Evolutionary conservation across 2,888 invertebrate species (phyloP), one percentile per base, ranked within the genome.

Genomic region (Tridacna crocea): DNA sequence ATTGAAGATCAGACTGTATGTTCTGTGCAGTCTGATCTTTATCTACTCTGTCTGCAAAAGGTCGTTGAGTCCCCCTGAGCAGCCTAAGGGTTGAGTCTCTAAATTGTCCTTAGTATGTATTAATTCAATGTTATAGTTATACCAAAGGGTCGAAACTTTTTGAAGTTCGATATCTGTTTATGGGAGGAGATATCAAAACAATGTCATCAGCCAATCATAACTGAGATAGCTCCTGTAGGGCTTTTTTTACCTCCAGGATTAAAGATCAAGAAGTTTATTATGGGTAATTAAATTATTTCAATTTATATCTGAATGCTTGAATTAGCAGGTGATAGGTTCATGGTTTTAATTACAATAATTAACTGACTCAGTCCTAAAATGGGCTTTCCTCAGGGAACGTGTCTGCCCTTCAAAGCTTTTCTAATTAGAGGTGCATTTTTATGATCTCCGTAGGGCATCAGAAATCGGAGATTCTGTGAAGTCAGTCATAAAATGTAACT

Each of bases 201-300:
- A 24, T 61, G 61, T 61, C 61, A 61, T 61, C n/a, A 61, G 26
- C 61, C 61, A 61, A 61, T 13, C 61, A 61, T 24, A 61, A 55
- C 55, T 55, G 55, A 36, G 36, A 15, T 55, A 55, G 19, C 19
- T 55, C 22, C 61, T 61, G 22, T 61, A 61, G 22, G 13, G 36
- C 51, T 26, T 24, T 70, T 47, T 51, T 8, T 48, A 70, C 17
- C 70, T 70, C 51, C 47, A 46, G 46, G 70, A 51, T 70, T 70
- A 70, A 47, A 70, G 70, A 70, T 70, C 70, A 70, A 51, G 66
- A 24, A 61, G 8, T 24, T 1, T 70, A 47, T 70, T 26, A 70
- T 26, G 70, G 70, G 70, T 70, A 70, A 70, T 70, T 70, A 70
- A 70, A 70, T 70, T 47, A 70, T 70, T 70, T 70, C 24, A 22